A percentile compares a stretch with the other conserved stretches of the same genome.
phyloP scores from a whole-genome alignment of 2,888 invertebrate genomes.

The Nephrotoma appendiculata region DNA sequence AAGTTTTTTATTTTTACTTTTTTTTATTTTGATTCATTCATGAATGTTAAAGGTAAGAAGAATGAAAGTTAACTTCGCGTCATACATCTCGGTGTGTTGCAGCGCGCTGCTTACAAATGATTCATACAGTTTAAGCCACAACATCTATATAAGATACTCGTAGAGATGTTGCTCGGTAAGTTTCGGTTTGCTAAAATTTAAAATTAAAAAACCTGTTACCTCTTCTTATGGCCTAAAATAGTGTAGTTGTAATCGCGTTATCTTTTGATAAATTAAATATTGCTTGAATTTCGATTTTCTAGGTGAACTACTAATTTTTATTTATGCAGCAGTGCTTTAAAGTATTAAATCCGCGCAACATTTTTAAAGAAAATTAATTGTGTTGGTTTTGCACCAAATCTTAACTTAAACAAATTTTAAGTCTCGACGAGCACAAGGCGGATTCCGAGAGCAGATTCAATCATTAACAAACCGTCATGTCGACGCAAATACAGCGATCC shows the following conservation, averaged over 20 bases:
- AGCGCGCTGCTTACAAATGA: neutral
- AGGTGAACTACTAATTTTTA: neutral
- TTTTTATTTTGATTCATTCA: neutral
- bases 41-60: neutral
- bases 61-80: neutral
- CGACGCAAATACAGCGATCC: too few species aligned
- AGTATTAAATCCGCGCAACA: neutral
- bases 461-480: too few species aligned
- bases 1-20: neutral
- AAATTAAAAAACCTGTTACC: neutral
- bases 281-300: neutral
- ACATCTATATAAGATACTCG: neutral
- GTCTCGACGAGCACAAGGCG: too few species aligned
- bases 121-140: neutral
- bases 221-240: neutral
- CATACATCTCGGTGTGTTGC: neutral
- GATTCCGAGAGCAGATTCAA: too few species aligned
- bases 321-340: neutral
- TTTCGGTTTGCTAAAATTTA: neutral
- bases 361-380: too few species aligned
- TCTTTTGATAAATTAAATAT: neutral
- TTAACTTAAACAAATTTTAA: too few species aligned
- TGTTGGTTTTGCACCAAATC: too few species aligned
- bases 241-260: neutral
- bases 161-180: neutral